Percentiles rank a stretch among this genome's conserved stretches.
phyloP scores from a whole-genome alignment of 2,113 vertebrate species.

The Atractosteus spatula region DNA sequence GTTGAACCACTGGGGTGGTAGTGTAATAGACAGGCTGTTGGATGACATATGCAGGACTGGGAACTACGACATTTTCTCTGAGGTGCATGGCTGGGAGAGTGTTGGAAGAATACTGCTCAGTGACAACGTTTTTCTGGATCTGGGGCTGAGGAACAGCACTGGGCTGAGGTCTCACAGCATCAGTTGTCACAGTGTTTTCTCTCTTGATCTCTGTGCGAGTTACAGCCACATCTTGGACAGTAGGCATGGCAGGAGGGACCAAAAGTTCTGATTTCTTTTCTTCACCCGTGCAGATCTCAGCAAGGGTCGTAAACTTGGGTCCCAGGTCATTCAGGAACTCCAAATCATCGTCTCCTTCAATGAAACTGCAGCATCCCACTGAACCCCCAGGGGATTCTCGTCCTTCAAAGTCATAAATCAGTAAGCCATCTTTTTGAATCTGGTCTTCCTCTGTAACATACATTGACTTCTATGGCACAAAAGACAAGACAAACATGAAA shows the following conservation, averaged over 20 bases:
- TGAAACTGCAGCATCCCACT: constrained; percentile 77
- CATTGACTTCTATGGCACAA: constrained; percentile 63
- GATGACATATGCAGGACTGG: not conserved
- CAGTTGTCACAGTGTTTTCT: not conserved
- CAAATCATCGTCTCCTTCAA: constrained; percentile 75
- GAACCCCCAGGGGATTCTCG: constrained; percentile 71
- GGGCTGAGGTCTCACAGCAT: not conserved
- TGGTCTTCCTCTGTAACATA: constrained; percentile 61
- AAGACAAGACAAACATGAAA: constrained; percentile 13
- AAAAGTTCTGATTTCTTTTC: constrained; percentile 37
- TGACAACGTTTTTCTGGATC: not conserved
- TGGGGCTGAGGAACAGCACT: not conserved
- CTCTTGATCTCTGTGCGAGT: not conserved
- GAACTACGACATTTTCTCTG: not conserved
- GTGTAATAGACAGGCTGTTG: not conserved
- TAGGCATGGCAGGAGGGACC: not conserved
- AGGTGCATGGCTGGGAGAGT: not conserved
- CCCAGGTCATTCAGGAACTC: constrained; percentile 77
- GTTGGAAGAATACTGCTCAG: not conserved
- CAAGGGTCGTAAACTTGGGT: constrained; percentile 81
- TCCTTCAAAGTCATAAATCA: constrained; percentile 78
- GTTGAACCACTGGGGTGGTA: not conserved
- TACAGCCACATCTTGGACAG: not conserved
- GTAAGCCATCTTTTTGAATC: constrained; percentile 58
- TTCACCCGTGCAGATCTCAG: constrained; percentile 79